phyloP scores from a whole-genome alignment of 2,888 invertebrate genomes.

The Andrena hattorfiana region DNA sequence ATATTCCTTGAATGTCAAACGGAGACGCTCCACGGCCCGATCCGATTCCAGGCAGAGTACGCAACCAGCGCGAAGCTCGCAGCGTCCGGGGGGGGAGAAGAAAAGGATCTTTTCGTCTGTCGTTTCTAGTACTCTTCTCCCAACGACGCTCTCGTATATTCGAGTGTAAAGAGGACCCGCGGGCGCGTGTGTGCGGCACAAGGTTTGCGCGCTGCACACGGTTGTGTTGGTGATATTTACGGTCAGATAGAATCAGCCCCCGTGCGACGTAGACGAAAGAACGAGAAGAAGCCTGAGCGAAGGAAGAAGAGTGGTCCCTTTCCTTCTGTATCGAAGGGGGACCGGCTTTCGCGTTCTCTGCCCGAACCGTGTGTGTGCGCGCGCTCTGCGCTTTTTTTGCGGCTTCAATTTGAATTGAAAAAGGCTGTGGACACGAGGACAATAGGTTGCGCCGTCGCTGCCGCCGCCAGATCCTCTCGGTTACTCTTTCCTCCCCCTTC shows the following conservation, averaged over 20 bases:
- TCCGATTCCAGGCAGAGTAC: constrained; percentile 7
- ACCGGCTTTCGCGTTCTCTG: constrained; percentile 71
- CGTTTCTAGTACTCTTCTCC: constrained; percentile 52
- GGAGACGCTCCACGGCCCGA: not conserved
- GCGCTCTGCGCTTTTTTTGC: constrained; percentile 81
- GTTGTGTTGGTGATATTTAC: constrained; percentile 83
- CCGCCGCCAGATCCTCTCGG: constrained; percentile 60
- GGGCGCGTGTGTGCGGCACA: not conserved
- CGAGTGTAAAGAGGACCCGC: constrained; percentile 22
- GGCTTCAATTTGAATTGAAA: constrained; percentile 84
- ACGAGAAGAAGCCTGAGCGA: constrained; percentile 57
- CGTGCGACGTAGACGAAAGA: constrained; percentile 75
- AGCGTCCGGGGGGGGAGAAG: constrained; percentile 14
- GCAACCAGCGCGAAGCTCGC: not conserved
- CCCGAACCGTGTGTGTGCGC: constrained; percentile 77
- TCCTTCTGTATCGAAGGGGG: constrained; percentile 62
- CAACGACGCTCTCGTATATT: constrained; percentile 52
- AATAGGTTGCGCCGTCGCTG: constrained; percentile 80
- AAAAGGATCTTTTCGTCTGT: constrained; percentile 49
- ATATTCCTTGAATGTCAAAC: constrained; percentile 52
- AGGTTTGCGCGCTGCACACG: constrained; percentile 60
- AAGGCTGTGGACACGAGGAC: constrained; percentile 84
- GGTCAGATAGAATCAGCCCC: constrained; percentile 83
- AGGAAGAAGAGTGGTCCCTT: constrained; percentile 55
- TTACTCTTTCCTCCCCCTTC: constrained; percentile 60